These are phyloP conservation scores for Grapholita molesta DNA, from an alignment of 1,140 invertebrate species.

Conservation along the genomic window DNA sequence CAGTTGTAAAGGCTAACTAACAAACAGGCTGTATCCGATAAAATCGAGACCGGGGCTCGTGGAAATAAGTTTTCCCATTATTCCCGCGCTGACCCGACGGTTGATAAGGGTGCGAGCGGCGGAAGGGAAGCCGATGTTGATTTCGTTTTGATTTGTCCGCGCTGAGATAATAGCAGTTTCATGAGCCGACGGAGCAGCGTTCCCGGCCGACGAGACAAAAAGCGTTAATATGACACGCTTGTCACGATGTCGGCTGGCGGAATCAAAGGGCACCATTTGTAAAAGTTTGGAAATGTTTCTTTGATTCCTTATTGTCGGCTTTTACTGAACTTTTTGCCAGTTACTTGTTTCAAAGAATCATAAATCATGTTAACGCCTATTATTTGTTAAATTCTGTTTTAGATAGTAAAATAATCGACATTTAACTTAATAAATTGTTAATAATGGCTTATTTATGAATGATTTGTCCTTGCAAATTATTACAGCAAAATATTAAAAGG, in stretches of 20 bases:
- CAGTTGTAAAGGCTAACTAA: slow-evolving; percentile 14
- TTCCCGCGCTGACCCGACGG: slow-evolving; percentile 61
- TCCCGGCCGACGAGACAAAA: slow-evolving; percentile 1
- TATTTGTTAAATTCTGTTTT: no score
- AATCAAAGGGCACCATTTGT: slow-evolving; percentile 4
- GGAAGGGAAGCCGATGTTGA: slow-evolving; percentile 68
- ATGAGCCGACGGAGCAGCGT: slow-evolving; percentile 39
- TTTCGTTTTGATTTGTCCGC: slow-evolving; percentile 70
- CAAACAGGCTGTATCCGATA: slow-evolving; percentile 36
- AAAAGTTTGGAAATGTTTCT: background rate
- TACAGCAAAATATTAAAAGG: no score
- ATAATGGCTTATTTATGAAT: no score
- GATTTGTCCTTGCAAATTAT: no score
- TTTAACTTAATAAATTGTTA: no score
- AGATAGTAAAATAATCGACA: no score
- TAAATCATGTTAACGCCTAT: background rate
- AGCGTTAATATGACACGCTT: slow-evolving; percentile 17
- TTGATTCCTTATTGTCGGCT: background rate
- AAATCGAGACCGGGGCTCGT: slow-evolving; percentile 51
- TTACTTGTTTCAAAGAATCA: background rate
- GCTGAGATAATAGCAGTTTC: slow-evolving; percentile 62
- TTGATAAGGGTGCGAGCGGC: slow-evolving; percentile 70
- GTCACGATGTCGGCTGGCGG: slow-evolving; percentile 3
- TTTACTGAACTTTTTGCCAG: background rate
- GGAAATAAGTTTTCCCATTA: slow-evolving; percentile 74